Base-by-base conservation (phyloP, 2,888 invertebrate genomes). In the Tinea trinotella region DNA sequence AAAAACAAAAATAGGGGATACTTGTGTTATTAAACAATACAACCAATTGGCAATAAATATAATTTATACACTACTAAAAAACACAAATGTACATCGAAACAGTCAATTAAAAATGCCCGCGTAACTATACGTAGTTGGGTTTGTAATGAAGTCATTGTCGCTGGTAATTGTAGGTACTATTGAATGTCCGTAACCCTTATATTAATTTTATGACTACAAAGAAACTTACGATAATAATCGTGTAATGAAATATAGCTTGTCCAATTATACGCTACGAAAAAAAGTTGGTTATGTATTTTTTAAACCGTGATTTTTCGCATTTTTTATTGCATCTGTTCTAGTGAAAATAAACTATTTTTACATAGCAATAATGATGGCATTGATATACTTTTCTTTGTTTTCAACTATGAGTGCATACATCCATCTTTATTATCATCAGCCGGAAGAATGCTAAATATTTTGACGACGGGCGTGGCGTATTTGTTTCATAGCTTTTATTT, bases 141-240 rank as follows among this genome's bases (percentile, higher is more conserved):
- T 15, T 12, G 40, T 40, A 76, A 75, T 76, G 75, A 76, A 76
- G 74, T 68, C 64, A 76, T 76, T 74, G 75, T 74, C 67, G 63
- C 12, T 63, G 65, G 64, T 66, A 74, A 75, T 74, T 72, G 71
- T n/a, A n/a, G n/a, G n/a, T 71, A 68, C 74, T 68, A 67, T 70
- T 75, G 70, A 72, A 60, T 71, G 74, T n/a, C n/a, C 44, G 52
- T 50, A n/a, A 70, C 75, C 75, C 74, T 66, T 65, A 60, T 64
- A 58, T 67, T 65, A 66, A 68, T 70, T 71, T 71, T 70, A 74
- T 72, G 69, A 65, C 66, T 70, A 71, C 64, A 64, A 62, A 40
- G 64, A 62, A 61, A 58, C 61, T 64, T 70, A 66, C 67, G 67
- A 71, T 75, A 73, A 71, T 73, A 69, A 71, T 71, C 66, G 62